These are phyloP conservation scores for Neogale vison DNA, from an alignment of 2,113 vertebrate species.

Conservation along the genomic window DNA sequence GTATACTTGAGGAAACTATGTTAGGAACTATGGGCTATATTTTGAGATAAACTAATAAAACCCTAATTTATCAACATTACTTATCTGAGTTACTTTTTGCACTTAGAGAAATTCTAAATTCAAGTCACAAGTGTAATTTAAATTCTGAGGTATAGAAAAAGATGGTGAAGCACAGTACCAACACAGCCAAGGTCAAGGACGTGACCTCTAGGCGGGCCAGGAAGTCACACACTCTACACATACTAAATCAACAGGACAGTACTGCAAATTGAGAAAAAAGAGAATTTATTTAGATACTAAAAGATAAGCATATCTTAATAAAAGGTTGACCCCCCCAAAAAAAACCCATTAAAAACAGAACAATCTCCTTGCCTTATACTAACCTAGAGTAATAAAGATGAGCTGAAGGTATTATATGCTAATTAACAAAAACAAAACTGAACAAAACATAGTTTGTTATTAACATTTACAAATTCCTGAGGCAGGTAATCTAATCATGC, in stretches of 20 bases:
- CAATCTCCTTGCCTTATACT: constrained; percentile 26
- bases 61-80: constrained; percentile 35
- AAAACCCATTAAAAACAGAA: constrained; percentile 28
- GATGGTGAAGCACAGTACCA: neutral
- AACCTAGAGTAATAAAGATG: constrained; percentile 4
- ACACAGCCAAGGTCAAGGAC: neutral
- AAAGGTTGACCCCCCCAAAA: neutral
- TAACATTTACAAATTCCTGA: constrained; percentile 52
- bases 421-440: constrained; percentile 48
- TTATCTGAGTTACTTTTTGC: constrained; percentile 22
- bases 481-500: neutral
- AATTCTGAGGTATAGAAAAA: neutral
- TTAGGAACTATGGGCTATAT: neutral
- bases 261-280: neutral
- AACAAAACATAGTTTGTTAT: neutral
- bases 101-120: constrained; percentile 60
- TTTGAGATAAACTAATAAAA: constrained; percentile 26
- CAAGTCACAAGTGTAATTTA: neutral
- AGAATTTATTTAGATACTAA: neutral
- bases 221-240: neutral
- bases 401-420: neutral
- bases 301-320: constrained; percentile 30
- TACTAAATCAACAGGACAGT: neutral
- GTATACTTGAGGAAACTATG: neutral
- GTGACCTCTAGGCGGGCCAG: neutral